Conservation (phyloP, 2,888 invertebrate genomes). For the Chrysomela aeneicollis region DNA sequence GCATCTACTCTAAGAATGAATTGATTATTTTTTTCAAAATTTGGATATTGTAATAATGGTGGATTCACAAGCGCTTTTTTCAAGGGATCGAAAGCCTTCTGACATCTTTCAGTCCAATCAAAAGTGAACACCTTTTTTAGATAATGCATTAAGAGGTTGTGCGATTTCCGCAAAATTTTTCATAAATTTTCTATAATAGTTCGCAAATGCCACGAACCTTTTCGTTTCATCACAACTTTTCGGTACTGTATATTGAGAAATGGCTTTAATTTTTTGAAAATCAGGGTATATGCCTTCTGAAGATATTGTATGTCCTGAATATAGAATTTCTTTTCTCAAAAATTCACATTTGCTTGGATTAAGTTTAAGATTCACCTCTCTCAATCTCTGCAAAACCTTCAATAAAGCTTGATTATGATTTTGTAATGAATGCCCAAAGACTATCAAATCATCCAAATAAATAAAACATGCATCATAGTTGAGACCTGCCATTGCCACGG, state of each 20-base stretch:
- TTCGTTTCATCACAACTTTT: conserved; percentile 22
- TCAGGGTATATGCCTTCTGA: conserved; percentile 26
- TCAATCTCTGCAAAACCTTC: conserved; percentile 22
- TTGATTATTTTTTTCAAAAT: conserved; percentile 8
- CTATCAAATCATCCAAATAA: too few relatives aligned
- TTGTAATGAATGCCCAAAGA: too few relatives aligned
- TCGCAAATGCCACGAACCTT: conserved; percentile 20
- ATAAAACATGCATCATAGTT: conserved; percentile 33
- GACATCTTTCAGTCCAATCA: conserved; percentile 12
- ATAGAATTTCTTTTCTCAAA: conserved; percentile 25
- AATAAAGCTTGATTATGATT: too few relatives aligned
- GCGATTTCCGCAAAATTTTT: conserved; percentile 28
- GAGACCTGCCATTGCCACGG: conserved; percentile 43
- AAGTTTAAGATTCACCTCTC: conserved; percentile 27
- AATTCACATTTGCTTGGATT: conserved; percentile 29
- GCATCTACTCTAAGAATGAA: conserved; percentile 26
- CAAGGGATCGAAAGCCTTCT: conserved; percentile 22
- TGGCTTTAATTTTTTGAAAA: conserved; percentile 5
- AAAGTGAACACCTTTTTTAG: conserved; percentile 1
- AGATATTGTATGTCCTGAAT: conserved; percentile 27
- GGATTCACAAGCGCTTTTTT: conserved; percentile 16
- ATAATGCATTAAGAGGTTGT: conserved; percentile 14
- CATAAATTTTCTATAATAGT: conserved; percentile 13
- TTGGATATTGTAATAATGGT: conserved; percentile 2
- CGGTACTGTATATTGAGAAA: conserved; percentile 8